Evolutionary conservation across 2,113 vertebrate species (phyloP).

Genomic region (Sialia sialis): DNA sequence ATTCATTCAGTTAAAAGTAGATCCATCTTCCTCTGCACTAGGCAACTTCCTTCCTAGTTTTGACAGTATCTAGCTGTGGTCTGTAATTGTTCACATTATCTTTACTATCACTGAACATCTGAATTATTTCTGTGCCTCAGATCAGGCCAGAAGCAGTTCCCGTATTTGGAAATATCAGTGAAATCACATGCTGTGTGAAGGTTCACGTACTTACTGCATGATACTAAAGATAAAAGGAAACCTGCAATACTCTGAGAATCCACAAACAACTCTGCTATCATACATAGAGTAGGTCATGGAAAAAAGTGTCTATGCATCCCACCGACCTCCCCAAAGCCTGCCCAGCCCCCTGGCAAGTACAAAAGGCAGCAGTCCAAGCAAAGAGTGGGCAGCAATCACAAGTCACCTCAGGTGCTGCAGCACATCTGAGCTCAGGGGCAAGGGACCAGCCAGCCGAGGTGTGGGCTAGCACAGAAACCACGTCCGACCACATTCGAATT

Average conservation of each 20-base stretch:
- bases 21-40: background rate
- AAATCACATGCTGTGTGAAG: background rate
- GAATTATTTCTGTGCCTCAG: too few species aligned
- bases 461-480: background rate
- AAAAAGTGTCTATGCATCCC: background rate
- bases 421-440: constrained; percentile 13
- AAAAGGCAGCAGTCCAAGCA: background rate
- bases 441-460: background rate
- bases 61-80: background rate
- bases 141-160: background rate
- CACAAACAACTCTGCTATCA: background rate
- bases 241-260: background rate
- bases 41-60: background rate
- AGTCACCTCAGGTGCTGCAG: background rate
- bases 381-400: background rate
- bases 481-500: rapidly evolving
- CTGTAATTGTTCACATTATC: background rate
- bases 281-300: background rate
- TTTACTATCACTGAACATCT: background rate
- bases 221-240: background rate
- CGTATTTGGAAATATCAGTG: background rate
- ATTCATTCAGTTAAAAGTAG: background rate
- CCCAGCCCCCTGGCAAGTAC: background rate
- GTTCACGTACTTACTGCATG: background rate
- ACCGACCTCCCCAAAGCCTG: background rate